A percentile compares a stretch with the other conserved stretches of the same genome.
Evolutionary conservation across 2,797 vertebrate genomes (phyloP).

Genomic region (Tragelaphus eurycerus): DNA sequence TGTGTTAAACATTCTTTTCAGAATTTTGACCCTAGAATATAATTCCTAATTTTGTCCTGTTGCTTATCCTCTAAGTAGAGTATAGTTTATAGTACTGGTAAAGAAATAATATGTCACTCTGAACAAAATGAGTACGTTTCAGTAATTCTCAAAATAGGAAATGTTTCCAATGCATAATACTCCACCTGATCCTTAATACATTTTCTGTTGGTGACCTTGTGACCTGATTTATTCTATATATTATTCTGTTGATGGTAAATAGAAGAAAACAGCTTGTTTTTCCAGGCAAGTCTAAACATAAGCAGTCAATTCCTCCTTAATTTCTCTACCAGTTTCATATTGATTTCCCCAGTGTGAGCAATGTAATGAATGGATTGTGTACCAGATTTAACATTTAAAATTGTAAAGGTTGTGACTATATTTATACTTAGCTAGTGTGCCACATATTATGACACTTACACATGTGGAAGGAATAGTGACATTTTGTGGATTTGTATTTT

Average conservation of each 20-base stretch:
- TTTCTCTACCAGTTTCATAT: neutral
- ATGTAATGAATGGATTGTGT: neutral
- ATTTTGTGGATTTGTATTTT: conserved; percentile 12
- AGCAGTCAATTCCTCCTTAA: neutral
- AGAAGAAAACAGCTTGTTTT: neutral
- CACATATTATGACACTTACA: neutral
- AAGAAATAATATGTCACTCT: conserved; percentile 26
- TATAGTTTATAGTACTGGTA: neutral
- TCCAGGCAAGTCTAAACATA: neutral
- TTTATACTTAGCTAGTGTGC: neutral
- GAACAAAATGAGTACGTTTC: neutral
- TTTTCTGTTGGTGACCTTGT: neutral
- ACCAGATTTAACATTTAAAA: neutral
- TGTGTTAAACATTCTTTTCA: neutral
- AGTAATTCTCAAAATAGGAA: conserved; percentile 28
- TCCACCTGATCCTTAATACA: neutral
- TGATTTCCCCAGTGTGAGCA: neutral
- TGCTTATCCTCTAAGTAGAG: neutral
- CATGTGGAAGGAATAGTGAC: neutral
- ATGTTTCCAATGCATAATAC: neutral
- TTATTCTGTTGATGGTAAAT: conserved; percentile 10
- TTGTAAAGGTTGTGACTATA: neutral
- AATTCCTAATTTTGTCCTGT: neutral
- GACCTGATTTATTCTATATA: conserved; percentile 6
- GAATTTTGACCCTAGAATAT: neutral